Evolutionary conservation across 1,140 invertebrate genomes (phyloP).

Genomic region (Saccostrea glomerata): DNA sequence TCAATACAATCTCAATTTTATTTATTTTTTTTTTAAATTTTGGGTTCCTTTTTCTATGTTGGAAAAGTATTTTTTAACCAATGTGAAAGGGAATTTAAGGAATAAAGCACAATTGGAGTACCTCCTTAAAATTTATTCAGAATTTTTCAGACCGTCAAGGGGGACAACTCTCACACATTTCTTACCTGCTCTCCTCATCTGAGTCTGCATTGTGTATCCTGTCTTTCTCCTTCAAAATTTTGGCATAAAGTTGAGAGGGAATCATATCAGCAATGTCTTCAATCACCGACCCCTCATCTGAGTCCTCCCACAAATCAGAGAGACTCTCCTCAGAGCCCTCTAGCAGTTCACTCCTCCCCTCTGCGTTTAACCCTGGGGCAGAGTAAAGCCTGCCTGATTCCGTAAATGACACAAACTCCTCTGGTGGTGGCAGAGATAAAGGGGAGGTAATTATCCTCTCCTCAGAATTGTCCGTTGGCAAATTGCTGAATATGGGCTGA

Average conservation of each 20-base stretch:
- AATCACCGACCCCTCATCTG: not conserved
- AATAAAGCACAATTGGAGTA: no score
- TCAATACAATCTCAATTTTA: not conserved
- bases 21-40: not conserved
- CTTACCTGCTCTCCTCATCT: conserved; percentile 16
- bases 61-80: not conserved
- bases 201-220: not conserved
- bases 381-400: not conserved
- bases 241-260: not conserved
- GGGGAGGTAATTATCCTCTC: conserved; percentile 22
- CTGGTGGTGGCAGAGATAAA: not conserved
- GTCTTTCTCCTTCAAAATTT: conserved; percentile 9
- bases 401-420: conserved; percentile 13
- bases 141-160: not conserved
- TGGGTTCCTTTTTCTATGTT: not conserved
- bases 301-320: not conserved
- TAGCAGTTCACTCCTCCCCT: not conserved
- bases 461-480: not conserved
- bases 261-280: not conserved
- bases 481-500: not conserved
- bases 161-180: not conserved
- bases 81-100: not conserved
- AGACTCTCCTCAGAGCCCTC: not conserved
- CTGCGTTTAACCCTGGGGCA: not conserved
- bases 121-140: no score